Percentiles rank a stretch among this genome's conserved stretches.
Evolutionary conservation across 2,113 vertebrate genomes (phyloP).

Genomic region (Sinocyclocheilus anshuiensis): DNA sequence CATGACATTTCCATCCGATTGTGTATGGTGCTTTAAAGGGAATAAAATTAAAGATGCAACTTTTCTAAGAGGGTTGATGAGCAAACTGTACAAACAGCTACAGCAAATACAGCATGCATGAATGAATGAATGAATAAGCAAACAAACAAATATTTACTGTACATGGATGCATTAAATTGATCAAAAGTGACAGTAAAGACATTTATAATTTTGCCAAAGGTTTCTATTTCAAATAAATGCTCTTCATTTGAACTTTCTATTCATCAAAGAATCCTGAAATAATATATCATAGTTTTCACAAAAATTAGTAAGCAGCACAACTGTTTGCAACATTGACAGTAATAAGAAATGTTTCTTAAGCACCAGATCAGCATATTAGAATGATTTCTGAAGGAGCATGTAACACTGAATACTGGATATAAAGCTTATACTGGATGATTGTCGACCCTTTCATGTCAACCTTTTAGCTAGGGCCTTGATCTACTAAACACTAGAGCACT

Average conservation of each 20-base stretch:
- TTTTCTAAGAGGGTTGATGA: background rate
- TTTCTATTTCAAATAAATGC: background rate
- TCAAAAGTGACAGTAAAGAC: background rate
- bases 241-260: background rate
- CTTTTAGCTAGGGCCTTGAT: background rate
- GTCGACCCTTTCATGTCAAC: background rate
- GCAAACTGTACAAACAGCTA: background rate
- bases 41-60: background rate
- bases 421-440: background rate
- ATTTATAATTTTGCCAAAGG: background rate
- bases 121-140: background rate
- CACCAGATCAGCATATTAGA: background rate
- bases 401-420: background rate
- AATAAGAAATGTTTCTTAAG: background rate
- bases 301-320: background rate
- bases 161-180: too few relatives aligned
- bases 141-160: background rate
- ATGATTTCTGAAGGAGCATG: background rate
- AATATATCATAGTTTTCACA: background rate
- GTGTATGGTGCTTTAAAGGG: background rate
- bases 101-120: background rate
- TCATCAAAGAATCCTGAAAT: background rate
- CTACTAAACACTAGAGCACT: background rate
- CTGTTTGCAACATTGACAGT: background rate
- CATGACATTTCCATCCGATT: background rate